A percentile compares a stretch with the other conserved stretches of the same genome.
These are phyloP conservation scores for Ancistrus triradiatus DNA, from an alignment of 2,113 vertebrate genomes.

Conservation along the genomic window DNA sequence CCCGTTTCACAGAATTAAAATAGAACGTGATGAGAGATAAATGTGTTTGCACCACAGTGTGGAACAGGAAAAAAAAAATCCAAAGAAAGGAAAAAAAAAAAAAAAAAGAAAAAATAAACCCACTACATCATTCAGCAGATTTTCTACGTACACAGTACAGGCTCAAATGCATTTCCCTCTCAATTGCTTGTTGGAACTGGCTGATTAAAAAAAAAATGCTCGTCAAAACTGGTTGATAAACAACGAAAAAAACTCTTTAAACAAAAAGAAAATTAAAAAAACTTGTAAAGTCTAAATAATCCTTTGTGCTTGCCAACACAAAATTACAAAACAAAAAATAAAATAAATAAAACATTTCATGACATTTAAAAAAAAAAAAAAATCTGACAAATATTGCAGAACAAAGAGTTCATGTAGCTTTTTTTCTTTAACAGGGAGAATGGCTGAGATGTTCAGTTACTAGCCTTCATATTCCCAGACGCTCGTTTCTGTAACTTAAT, in stretches of 20 bases:
- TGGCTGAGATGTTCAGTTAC: no score
- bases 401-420: neutral
- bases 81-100: conserved; percentile 9
- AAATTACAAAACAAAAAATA: conserved; percentile 30
- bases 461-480: no score
- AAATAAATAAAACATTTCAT: conserved; percentile 15
- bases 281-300: conserved; percentile 45
- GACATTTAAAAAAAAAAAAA: neutral
- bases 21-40: conserved; percentile 36
- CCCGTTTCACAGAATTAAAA: conserved; percentile 40
- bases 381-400: neutral
- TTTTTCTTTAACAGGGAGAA: conserved; percentile 13
- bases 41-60: conserved; percentile 32
- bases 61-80: conserved; percentile 9
- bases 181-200: conserved; percentile 7
- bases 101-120: no score
- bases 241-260: conserved; percentile 45
- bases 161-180: conserved; percentile 35
- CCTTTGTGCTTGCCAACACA: conserved; percentile 42
- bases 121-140: conserved; percentile 40
- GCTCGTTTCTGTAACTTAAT: no score
- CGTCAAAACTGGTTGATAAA: conserved; percentile 11
- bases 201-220: conserved; percentile 8
- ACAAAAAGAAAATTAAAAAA: conserved; percentile 44
- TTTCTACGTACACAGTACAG: conserved; percentile 40